Evolutionary conservation across 2,888 invertebrate species (phyloP), one percentile per base, ranked within the genome.

Genomic region (Drosophila pullipes): DNA sequence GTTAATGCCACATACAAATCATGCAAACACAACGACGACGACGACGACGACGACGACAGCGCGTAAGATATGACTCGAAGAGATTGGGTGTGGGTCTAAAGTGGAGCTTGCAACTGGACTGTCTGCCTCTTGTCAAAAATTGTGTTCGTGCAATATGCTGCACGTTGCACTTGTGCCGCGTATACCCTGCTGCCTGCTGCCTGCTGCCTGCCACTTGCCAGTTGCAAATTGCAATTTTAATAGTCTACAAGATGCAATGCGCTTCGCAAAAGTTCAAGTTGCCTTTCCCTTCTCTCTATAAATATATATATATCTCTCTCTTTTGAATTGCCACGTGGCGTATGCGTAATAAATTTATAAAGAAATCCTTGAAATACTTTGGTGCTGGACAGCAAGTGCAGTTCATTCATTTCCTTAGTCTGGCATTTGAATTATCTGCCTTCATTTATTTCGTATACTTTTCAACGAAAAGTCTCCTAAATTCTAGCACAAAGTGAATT

Each of bases 1-100:
- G 67, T 62, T 70, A 72, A 60, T 78, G 85, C 68, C 81, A 77
- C 83, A 81, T 54, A 85, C 88, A 85, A 87, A 83, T 87, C 88
- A 85, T 79, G 74, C 72, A 59, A 76, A 70, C 78, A 58, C 80
- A 68, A 67, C 82, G 65, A 67, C 82, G 65, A 67, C 53, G 68
- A 58, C 80, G 66, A 66, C 81, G 64, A 67, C 82, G 65, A 25
- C 25, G 25, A 67, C 50, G 68, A 71, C 69, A 41, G 41, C 49
- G 53, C 55, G 31, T 73, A 78, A 85, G 81, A 82, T 78, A 87
- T 82, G 85, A 69, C 81, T 69, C 58, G 69, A 72, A 68, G 47
- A 71, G 77, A 69, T 72, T 39, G 54, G 49, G 22, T 28, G 37
- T 37, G 49, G n/a, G 41, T n/a, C 7, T 30, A 13, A 28, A 30